Conservation (phyloP, 2,797 vertebrate species). For the Tragopan temminckii region DNA sequence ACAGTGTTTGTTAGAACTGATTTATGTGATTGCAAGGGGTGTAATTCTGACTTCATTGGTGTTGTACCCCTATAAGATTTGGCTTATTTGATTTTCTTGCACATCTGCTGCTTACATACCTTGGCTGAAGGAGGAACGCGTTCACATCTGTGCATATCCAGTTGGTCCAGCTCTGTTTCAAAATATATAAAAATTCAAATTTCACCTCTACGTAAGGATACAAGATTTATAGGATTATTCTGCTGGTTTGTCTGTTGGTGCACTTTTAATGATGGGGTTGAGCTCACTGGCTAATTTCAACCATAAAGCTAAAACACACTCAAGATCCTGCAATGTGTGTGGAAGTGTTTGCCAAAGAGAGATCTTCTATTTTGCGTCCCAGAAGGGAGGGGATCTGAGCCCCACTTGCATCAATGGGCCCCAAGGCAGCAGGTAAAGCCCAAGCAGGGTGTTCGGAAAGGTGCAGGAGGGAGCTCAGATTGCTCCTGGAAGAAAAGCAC, state of each 20-base stretch:
- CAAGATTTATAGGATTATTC: background rate
- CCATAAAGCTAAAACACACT: background rate
- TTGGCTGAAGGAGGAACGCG: background rate
- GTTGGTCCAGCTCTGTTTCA: background rate
- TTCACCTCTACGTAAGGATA: background rate
- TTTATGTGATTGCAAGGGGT: fast-evolving
- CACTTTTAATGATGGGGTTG: background rate
- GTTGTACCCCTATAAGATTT: background rate
- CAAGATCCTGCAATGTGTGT: background rate
- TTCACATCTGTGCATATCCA: background rate
- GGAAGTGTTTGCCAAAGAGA: background rate
- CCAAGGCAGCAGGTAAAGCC: background rate
- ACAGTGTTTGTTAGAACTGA: background rate
- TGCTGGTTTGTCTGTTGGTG: background rate
- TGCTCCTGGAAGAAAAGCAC: background rate
- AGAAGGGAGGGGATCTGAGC: background rate
- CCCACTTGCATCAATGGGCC: background rate
- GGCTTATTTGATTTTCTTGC: background rate
- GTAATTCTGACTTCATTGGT: background rate
- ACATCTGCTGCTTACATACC: background rate
- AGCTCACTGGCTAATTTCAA: background rate
- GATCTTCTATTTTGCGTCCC: background rate
- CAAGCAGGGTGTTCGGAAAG: background rate
- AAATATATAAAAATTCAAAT: background rate
- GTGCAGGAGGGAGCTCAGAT: fast-evolving